A percentile compares a stretch with the other conserved stretches of the same genome.
Evolutionary conservation across 2,797 vertebrate species (phyloP).

Genomic region (Schizopygopsis malacanthus): DNA sequence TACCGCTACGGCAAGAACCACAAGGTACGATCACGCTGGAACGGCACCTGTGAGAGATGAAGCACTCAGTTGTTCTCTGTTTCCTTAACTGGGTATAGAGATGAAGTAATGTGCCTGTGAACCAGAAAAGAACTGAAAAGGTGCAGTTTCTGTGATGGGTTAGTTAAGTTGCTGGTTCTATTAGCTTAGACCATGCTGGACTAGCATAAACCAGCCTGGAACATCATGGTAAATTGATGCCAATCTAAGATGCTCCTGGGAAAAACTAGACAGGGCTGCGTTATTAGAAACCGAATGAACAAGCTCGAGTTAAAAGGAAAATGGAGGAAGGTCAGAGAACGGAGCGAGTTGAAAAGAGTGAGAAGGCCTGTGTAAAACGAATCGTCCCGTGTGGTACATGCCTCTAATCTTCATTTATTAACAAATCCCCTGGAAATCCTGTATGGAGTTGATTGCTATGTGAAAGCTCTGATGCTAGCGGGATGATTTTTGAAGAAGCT

Average conservation of each 20-base stretch:
- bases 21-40: conserved; percentile 17
- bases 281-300: conserved; percentile 61
- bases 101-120: conserved; percentile 10
- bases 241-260: not conserved
- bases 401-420: conserved; percentile 49
- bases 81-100: conserved; percentile 26
- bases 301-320: conserved; percentile 23
- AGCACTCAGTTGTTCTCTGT: not conserved
- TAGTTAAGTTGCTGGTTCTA: not conserved
- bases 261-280: conserved; percentile 63
- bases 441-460: conserved; percentile 42
- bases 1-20: conserved; percentile 79
- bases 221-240: not conserved
- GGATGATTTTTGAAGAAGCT: conserved; percentile 7
- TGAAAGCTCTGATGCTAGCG: conserved; percentile 28
- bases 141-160: not conserved
- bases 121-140: not conserved
- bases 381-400: not conserved
- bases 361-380: not conserved
- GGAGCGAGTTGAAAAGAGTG: conserved; percentile 21
- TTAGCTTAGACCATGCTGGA: not conserved
- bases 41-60: not conserved
- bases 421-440: conserved; percentile 42
- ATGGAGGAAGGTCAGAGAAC: conserved; percentile 1
- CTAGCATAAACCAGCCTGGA: not conserved